phyloP scores from a whole-genome alignment of 2,113 vertebrate genomes.

The Procavia capensis region DNA sequence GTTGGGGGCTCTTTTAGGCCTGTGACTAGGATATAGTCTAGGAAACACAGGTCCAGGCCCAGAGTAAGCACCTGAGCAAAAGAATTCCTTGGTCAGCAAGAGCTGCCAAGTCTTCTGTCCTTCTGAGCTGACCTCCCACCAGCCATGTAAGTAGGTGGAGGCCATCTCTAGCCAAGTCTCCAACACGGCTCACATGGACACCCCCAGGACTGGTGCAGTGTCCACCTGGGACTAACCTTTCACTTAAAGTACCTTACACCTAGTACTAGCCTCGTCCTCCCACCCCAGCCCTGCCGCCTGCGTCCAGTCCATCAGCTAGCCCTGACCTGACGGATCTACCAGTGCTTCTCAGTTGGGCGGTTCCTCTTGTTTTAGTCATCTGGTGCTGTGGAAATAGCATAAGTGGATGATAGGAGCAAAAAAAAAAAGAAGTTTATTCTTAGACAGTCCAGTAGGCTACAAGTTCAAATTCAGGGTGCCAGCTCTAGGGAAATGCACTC shows the following conservation, averaged over 20 bases:
- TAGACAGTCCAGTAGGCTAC: no score
- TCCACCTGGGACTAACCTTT: neutral
- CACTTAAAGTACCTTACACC: neutral
- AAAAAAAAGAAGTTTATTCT: no score
- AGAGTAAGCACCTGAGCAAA: neutral
- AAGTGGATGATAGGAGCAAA: no score
- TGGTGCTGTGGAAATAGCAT: no score
- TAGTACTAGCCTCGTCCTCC: neutral
- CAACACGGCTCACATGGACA: neutral
- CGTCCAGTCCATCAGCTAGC: accelerated
- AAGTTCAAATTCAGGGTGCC: no score
- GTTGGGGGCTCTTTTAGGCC: neutral
- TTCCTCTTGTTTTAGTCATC: no score
- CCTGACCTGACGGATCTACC: no score
- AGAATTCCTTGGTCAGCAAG: neutral
- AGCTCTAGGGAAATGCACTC: no score
- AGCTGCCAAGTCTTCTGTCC: neutral
- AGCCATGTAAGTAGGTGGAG: neutral
- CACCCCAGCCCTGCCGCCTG: neutral
- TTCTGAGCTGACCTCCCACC: neutral
- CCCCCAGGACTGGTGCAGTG: accelerated
- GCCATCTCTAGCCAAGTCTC: neutral
- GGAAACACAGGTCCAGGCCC: neutral
- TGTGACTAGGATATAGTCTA: neutral
- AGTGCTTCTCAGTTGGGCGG: neutral